Conservation (phyloP, 2,888 invertebrate genomes). For the Diogma glabrata region DNA sequence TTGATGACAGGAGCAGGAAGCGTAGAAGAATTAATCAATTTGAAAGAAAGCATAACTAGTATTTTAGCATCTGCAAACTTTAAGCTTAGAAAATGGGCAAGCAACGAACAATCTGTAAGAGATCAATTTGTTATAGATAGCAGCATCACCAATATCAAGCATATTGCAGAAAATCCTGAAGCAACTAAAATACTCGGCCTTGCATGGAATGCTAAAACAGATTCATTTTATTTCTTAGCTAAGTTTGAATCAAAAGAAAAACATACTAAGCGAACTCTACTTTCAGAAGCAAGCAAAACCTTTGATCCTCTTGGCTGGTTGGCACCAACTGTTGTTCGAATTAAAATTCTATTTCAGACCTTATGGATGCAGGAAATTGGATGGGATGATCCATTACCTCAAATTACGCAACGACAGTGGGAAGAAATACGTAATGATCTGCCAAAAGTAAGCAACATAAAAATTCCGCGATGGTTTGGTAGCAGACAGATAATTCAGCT, state of each 20-base stretch:
- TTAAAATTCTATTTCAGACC: too few relatives aligned
- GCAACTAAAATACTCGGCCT: not conserved
- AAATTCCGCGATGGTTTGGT: not conserved
- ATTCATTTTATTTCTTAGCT: not conserved
- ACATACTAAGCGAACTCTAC: not conserved
- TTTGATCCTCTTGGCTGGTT: not conserved
- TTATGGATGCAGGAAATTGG: not conserved
- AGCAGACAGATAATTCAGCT: not conserved
- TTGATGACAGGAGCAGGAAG: not conserved
- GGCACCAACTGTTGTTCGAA: not conserved
- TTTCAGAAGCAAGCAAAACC: not conserved
- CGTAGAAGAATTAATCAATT: not conserved
- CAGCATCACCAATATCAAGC: not conserved
- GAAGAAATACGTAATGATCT: not conserved
- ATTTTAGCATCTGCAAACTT: not conserved
- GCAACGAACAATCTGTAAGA: not conserved
- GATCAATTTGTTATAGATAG: not conserved
- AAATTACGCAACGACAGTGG: too few relatives aligned
- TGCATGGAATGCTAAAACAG: not conserved
- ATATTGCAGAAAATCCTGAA: not conserved
- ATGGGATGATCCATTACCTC: not conserved
- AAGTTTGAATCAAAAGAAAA: not conserved
- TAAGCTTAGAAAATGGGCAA: not conserved
- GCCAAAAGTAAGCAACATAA: not conserved
- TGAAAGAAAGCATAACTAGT: not conserved